phyloP scores from a whole-genome alignment of 1,140 invertebrate species.

The Hypsibius dujardini region DNA sequence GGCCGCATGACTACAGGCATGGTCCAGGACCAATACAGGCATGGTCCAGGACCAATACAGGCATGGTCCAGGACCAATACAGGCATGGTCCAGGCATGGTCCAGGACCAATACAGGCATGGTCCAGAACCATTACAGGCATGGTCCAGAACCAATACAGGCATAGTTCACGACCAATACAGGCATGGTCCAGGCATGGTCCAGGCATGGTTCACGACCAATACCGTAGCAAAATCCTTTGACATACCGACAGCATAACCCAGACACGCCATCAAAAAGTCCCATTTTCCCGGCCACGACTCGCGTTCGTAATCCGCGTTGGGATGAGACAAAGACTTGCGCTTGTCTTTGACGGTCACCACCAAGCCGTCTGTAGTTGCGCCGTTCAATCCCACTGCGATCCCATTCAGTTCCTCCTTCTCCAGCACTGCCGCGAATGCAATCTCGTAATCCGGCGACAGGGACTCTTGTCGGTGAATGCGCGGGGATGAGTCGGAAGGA shows the following conservation, averaged over 20 bases:
- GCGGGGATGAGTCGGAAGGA: too few relatives aligned
- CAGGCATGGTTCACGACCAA: too few relatives aligned
- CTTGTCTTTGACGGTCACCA: not conserved
- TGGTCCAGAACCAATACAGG: too few relatives aligned
- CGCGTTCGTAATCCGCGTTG: slow-evolving; percentile 54
- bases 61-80: slow-evolving; percentile 22
- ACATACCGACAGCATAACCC: slow-evolving; percentile 36
- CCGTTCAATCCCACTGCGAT: not conserved
- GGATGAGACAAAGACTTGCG: not conserved
- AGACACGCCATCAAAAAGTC: slow-evolving; percentile 39
- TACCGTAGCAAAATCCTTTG: not conserved
- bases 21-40: too few relatives aligned
- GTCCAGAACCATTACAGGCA: too few relatives aligned
- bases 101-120: too few relatives aligned
- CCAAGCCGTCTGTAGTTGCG: not conserved
- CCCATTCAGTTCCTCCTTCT: not conserved
- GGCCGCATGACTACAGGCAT: too few relatives aligned
- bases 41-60: too few relatives aligned
- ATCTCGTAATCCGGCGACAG: not conserved
- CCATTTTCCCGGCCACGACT: slow-evolving; percentile 39
- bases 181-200: too few relatives aligned
- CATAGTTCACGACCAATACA: too few relatives aligned
- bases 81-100: not conserved
- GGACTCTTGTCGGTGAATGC: too few relatives aligned
- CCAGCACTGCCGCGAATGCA: not conserved